Conservation (phyloP, 2,113 vertebrate species). For the Numenius arquata region DNA sequence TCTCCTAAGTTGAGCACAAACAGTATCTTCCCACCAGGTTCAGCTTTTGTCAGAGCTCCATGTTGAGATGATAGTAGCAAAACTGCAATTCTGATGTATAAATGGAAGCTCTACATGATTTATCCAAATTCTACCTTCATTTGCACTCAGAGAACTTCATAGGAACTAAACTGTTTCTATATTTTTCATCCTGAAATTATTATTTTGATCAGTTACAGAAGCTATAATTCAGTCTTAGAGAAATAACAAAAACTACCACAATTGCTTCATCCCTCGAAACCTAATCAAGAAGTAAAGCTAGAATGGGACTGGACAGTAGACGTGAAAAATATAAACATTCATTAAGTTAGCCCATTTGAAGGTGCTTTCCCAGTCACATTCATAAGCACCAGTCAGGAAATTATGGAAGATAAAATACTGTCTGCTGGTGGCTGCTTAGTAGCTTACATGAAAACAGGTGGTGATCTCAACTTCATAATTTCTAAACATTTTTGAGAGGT, state of each 20-base stretch:
- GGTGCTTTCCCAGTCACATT: background rate
- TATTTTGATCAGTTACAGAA: background rate
- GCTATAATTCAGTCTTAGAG: background rate
- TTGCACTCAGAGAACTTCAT: background rate
- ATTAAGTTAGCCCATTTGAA: background rate
- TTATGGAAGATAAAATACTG: background rate
- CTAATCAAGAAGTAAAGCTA: background rate
- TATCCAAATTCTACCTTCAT: background rate
- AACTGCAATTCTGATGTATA: background rate
- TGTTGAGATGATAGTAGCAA: background rate
- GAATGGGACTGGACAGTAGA: background rate
- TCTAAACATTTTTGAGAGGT: background rate
- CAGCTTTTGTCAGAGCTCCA: background rate
- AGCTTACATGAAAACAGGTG: background rate
- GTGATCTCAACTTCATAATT: background rate
- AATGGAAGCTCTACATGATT: background rate
- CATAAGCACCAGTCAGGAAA: background rate
- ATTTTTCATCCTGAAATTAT: background rate
- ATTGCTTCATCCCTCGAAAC: background rate
- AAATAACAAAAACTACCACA: background rate
- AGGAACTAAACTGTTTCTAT: background rate
- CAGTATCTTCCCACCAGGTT: background rate
- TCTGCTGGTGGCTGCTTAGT: background rate
- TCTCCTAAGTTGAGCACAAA: background rate
- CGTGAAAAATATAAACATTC: background rate